A percentile compares a stretch with the other conserved stretches of the same genome.
Conservation (phyloP, 2,113 vertebrate species). For the Pedionomus torquatus region DNA sequence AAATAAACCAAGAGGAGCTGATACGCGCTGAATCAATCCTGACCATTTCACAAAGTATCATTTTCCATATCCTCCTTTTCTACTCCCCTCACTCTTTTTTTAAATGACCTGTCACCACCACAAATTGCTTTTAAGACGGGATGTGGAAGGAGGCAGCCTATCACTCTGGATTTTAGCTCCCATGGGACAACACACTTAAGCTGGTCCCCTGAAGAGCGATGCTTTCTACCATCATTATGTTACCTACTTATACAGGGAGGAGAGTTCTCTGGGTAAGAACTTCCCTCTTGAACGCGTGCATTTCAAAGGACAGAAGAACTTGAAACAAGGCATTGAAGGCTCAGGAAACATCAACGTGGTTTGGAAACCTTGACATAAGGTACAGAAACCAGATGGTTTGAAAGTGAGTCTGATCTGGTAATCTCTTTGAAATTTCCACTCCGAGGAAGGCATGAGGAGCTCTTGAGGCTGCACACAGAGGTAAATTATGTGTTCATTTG, state of each 20-base stretch:
- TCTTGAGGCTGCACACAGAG: neutral
- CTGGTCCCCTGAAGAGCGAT: neutral
- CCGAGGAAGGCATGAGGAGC: neutral
- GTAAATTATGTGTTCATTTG: neutral
- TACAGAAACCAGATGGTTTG: neutral
- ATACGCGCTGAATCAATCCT: neutral
- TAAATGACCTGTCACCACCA: neutral
- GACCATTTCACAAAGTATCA: neutral
- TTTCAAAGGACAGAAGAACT: slow-evolving; percentile 7
- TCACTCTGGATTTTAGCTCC: neutral
- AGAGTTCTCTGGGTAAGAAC: neutral
- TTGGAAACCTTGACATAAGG: neutral
- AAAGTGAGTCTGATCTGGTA: neutral
- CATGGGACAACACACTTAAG: neutral
- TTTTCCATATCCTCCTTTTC: neutral
- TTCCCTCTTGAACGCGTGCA: neutral
- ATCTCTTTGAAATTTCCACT: neutral
- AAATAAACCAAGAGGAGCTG: neutral
- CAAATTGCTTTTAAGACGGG: neutral
- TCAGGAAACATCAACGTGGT: neutral
- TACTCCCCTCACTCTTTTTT: neutral
- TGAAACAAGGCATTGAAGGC: neutral
- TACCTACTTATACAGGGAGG: neutral
- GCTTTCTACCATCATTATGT: neutral
- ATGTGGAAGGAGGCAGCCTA: neutral